phyloP scores from a whole-genome alignment of 1,140 invertebrate genomes.

The Chelonus insularis region DNA sequence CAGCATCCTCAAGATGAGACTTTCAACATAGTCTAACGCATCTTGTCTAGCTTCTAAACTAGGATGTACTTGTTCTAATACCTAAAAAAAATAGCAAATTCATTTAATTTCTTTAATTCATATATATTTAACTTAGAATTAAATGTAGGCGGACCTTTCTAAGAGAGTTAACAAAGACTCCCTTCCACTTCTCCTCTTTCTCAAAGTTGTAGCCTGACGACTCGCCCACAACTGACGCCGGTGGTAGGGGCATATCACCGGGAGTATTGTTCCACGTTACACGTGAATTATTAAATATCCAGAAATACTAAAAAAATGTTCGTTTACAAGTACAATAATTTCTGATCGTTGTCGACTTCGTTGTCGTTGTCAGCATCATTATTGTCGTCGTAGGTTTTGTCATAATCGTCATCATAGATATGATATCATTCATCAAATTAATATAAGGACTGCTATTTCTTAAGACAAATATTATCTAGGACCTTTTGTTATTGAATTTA shows the following conservation, averaged over 20 bases:
- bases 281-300: not conserved
- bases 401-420: not conserved
- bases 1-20: constrained; percentile 83
- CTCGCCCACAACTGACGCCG: constrained; percentile 62
- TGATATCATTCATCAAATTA: constrained; percentile 3
- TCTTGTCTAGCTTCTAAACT: constrained; percentile 84
- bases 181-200: constrained; percentile 90
- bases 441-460: no score
- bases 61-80: constrained; percentile 89
- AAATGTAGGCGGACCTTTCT: constrained; percentile 64
- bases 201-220: constrained; percentile 82
- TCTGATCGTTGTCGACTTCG: not conserved
- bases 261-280: constrained; percentile 5
- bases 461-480: no score
- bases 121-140: not conserved
- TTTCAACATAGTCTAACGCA: constrained; percentile 91
- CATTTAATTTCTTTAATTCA: not conserved
- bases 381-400: no score
- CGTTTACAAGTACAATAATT: not conserved
- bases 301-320: constrained; percentile 10
- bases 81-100: constrained; percentile 61
- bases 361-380: not conserved
- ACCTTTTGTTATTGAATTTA: no score
- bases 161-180: constrained; percentile 79
- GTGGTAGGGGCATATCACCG: constrained; percentile 63